Conservation (phyloP, 2,113 vertebrate species). For the Capreolus pygargus region DNA sequence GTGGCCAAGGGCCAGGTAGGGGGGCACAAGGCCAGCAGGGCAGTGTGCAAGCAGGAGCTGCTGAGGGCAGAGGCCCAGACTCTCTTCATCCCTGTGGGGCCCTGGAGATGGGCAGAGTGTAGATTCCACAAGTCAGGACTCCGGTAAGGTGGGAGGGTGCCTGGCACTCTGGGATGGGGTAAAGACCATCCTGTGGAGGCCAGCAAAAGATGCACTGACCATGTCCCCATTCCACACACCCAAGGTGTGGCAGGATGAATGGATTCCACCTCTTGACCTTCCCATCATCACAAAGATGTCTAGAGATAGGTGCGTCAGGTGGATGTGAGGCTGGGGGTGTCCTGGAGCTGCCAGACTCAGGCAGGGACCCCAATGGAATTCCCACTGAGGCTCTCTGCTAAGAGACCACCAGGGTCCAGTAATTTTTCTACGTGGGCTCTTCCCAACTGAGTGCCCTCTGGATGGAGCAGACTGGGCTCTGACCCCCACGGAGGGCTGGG, state of each 20-base stretch:
- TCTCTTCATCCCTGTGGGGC: neutral
- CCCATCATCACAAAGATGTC: neutral
- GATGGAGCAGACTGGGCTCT: neutral
- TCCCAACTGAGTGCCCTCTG: neutral
- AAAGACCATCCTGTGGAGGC: neutral
- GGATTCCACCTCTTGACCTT: neutral
- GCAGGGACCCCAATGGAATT: neutral
- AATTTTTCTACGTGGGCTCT: neutral
- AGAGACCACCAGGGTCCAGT: neutral
- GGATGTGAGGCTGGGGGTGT: neutral
- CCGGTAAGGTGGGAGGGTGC: neutral
- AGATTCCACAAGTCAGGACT: accelerated
- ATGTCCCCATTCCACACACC: neutral
- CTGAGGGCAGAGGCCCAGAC: neutral
- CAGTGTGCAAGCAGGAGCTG: neutral
- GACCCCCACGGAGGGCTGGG: neutral
- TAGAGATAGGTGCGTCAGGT: neutral
- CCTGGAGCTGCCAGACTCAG: neutral
- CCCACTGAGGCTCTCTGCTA: neutral
- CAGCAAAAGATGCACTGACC: accelerated
- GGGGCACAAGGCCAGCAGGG: neutral
- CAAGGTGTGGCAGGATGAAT: neutral
- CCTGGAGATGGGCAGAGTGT: too few relatives aligned
- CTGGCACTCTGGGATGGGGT: neutral
- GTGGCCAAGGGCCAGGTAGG: neutral